Conservation (phyloP, 2,113 vertebrate genomes). For the Egretta garzetta region DNA sequence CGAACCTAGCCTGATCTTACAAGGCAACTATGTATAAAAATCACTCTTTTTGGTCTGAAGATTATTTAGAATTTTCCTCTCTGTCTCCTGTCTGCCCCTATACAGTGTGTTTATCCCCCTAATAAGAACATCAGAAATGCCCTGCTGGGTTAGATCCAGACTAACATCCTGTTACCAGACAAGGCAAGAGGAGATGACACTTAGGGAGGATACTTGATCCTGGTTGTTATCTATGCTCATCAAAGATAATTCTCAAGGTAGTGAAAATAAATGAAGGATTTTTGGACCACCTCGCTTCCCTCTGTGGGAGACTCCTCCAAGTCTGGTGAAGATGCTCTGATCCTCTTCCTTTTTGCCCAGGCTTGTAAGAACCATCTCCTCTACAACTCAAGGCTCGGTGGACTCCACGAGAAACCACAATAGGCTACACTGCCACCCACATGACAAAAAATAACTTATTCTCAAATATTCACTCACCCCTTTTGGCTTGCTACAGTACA, state of each 20-base stretch:
- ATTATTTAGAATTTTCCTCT: background rate
- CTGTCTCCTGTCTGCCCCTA: background rate
- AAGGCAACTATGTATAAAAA: background rate
- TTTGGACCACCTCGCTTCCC: background rate
- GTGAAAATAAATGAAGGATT: background rate
- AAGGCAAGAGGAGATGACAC: background rate
- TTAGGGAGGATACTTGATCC: background rate
- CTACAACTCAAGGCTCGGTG: background rate
- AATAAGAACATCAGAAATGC: background rate
- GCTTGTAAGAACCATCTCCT: background rate
- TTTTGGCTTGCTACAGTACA: background rate
- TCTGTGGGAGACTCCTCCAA: background rate
- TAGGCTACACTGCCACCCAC: background rate
- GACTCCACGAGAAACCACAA: background rate
- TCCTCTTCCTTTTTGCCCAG: background rate
- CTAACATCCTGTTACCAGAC: background rate
- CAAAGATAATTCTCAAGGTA: background rate
- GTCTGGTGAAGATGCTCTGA: background rate
- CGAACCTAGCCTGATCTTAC: background rate
- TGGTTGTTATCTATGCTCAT: background rate
- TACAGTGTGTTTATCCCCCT: background rate
- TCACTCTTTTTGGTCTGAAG: background rate
- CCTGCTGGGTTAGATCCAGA: background rate
- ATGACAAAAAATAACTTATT: background rate
- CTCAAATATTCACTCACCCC: background rate